phyloP scores from a whole-genome alignment of 2,888 invertebrate species.

The Tiliacea aurago region DNA sequence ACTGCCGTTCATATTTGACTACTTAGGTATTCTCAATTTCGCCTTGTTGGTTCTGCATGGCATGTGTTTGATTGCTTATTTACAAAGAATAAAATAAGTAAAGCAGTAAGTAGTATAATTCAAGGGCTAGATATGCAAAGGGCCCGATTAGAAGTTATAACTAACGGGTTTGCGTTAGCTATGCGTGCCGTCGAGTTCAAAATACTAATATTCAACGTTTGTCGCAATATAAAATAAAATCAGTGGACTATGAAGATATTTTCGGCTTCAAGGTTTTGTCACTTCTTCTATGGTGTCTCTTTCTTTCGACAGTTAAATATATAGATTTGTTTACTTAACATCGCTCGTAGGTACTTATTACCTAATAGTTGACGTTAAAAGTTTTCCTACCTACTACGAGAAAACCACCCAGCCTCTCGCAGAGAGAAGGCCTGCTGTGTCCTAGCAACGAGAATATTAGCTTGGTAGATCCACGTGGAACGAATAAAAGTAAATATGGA shows the following conservation, averaged over 20 bases:
- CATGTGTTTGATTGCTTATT: neutral
- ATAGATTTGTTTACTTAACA: neutral
- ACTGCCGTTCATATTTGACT: too few species aligned
- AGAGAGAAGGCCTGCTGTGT: neutral
- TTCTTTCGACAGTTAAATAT: too few species aligned
- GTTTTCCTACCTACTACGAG: neutral
- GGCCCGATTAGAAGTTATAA: neutral
- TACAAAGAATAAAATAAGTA: neutral
- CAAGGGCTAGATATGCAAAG: neutral
- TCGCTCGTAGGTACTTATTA: neutral
- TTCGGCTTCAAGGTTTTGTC: slow-evolving; percentile 8
- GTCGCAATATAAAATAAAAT: slow-evolving; percentile 1
- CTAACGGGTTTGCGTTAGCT: slow-evolving; percentile 14
- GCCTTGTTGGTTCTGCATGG: neutral
- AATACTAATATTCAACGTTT: neutral
- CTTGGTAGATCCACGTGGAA: neutral
- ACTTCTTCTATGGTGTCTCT: neutral
- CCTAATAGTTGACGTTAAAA: neutral
- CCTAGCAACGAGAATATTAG: neutral
- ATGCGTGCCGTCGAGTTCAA: slow-evolving; percentile 14
- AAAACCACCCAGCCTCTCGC: neutral
- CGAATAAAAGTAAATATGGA: neutral
- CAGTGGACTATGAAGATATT: neutral
- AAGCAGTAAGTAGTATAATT: neutral
- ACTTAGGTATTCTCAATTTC: neutral